These are phyloP conservation scores for Characodon lateralis DNA, from an alignment of 2,797 vertebrate species.

Conservation along the genomic window DNA sequence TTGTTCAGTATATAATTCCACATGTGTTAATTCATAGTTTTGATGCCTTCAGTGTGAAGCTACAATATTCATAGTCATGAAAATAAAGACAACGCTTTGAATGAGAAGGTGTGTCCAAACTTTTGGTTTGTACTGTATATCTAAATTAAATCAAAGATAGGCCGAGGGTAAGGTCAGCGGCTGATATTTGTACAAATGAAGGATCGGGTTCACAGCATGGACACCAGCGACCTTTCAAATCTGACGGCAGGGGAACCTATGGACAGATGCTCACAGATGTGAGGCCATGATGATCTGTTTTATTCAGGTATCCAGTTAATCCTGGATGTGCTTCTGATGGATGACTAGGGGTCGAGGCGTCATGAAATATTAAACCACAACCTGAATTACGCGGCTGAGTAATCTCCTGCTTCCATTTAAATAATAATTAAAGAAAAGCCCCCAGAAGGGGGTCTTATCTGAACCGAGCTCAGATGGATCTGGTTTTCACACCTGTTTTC, in stretches of 20 bases:
- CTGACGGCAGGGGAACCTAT: not conserved
- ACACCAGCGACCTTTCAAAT: not conserved
- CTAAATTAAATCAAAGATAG: not conserved
- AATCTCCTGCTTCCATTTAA: conserved; percentile 35
- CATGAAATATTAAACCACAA: conserved; percentile 44
- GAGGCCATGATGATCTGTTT: not conserved
- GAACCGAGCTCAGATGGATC: not conserved
- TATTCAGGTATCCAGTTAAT: conserved; percentile 21
- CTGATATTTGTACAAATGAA: not conserved
- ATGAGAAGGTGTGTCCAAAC: too few relatives aligned
- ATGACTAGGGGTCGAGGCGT: not conserved
- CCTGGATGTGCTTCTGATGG: conserved; percentile 9
- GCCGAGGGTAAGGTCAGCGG: not conserved
- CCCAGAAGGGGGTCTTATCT: conserved; percentile 7
- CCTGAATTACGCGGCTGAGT: conserved; percentile 21
- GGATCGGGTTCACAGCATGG: not conserved
- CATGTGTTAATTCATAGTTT: too few relatives aligned
- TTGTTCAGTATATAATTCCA: too few relatives aligned
- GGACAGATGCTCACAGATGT: not conserved
- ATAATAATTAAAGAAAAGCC: conserved; percentile 11
- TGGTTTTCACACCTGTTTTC: not conserved
- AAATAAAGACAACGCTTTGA: too few relatives aligned
- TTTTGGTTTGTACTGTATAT: too few relatives aligned
- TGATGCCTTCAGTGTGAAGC: too few relatives aligned
- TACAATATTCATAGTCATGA: too few relatives aligned